Evolutionary conservation across 2,888 invertebrate genomes (phyloP), one percentile per base, ranked within the genome.

Genomic region (Girardia tigrina): DNA sequence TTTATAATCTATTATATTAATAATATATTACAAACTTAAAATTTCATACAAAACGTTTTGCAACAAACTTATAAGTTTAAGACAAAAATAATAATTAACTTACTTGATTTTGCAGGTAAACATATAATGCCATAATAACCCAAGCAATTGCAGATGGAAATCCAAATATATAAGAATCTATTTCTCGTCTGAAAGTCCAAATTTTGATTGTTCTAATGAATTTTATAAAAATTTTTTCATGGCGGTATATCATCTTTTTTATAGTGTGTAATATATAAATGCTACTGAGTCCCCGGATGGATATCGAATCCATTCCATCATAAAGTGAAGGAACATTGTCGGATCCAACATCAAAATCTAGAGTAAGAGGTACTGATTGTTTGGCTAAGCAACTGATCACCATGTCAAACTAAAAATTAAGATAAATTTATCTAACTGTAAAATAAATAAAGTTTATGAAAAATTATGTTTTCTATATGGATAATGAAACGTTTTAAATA

Each of bases 111-210:
- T 56, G 56, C n/a, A 20, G n/a, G n/a, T 56, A 56, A 12, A 56
- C 23, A 23, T 56, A 56, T 6, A 56, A 23, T 12, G 56, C 56
- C 56, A 56, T 56, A 56, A 56, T 56, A 20, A 56, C 56, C 56
- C 56, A 56, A 8, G 56, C 56, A 56, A 56, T 56, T n/a, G 56
- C 56, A 20, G 56, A 56, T 4, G 56, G 56, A 56, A 56, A 56
- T 56, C 56, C 56, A 56, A 56, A 56, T 12, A 56, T 56, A 56
- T 56, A 56, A 56, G 56, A 56, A 16, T 56, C 56, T 56, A 56
- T 56, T 56, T 56, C 8, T 4, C 56, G 56, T 56, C 23, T 56
- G 23, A n/a, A 56, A 16, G 8, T 56, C 56, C 56, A 56, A 2
- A 56, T 56, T 56, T 56, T 56, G 4, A 56, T 56, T 56, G 56